Base-by-base conservation (phyloP, 2,888 invertebrate species). In the Biston stratarius region DNA sequence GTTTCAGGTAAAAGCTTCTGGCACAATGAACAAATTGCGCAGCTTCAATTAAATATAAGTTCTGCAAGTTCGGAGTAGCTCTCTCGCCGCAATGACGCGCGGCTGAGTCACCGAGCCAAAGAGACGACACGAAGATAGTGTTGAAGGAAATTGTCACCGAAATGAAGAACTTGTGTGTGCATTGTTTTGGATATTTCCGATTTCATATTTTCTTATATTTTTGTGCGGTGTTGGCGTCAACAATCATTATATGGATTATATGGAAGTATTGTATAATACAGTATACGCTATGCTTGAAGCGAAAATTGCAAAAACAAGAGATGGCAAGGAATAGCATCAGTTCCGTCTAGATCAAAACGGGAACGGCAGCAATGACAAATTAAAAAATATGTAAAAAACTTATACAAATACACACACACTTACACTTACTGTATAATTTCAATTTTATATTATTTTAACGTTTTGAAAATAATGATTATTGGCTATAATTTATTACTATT, bases 111-210 rank as follows among this genome's bases (percentile, higher is more conserved):
- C 34, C 42, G n/a, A 1, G 14, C 7, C 10, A 57, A 15, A 48
- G 58, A 24, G 36, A 36, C n/a, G 36, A 34, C 15, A 49, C 59
- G n/a, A 51, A 49, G 15, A 49, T 49, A 12, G 24, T 3, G 24
- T 53, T 34, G 53, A 53, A 15, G 48, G 58, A 64, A 58, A 14
- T 40, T 55, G 59, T 55, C 64, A 55, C n/a, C 5, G 40, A 49
- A n/a, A 61, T 66, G 61, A 66, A 61, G 61, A 38, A 59, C 12
- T 64, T 64, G 58, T 60, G 70, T 60, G 72, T 74, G 72, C 71
- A 69, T 24, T 61, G 61, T 57, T 51, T 61, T 8, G 47, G 47
- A 38, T 60, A 55, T 45, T 55, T 60, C 38, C 48, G 55, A n/a
- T 57, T 57, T 10, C 52, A 44, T 45, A 68, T 55, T 42, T 73